phyloP scores from a whole-genome alignment of 2,797 vertebrate genomes.

The Gallinago solitaria region DNA sequence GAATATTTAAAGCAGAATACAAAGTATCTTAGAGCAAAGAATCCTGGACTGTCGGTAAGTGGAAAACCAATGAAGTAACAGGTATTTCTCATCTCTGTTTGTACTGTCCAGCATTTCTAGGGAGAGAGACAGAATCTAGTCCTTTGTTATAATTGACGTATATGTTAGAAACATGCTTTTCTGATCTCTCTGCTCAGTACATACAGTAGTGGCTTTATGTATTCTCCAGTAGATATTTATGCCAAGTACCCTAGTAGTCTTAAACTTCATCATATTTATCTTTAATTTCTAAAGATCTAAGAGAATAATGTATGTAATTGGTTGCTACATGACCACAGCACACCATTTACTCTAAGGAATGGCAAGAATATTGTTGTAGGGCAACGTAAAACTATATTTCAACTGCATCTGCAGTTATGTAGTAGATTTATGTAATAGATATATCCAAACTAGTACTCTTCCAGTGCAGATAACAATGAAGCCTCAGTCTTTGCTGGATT shows the following conservation, averaged over 20 bases:
- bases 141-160: background rate
- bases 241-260: background rate
- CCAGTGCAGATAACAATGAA: background rate
- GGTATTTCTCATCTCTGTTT: background rate
- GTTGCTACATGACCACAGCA: background rate
- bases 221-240: background rate
- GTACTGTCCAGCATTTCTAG: background rate
- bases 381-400: background rate
- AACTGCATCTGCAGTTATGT: background rate
- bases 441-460: background rate
- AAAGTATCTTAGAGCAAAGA: background rate
- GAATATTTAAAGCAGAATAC: conserved; percentile 5
- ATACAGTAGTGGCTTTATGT: background rate
- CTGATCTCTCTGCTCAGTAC: background rate
- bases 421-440: background rate
- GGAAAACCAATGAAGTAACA: background rate
- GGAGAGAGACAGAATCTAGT: background rate
- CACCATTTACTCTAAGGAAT: background rate
- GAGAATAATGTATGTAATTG: background rate
- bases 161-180: background rate
- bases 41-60: background rate
- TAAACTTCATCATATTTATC: background rate
- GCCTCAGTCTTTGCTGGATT: background rate
- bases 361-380: background rate
- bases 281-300: background rate